A percentile compares a stretch with the other conserved stretches of the same genome.
Conservation (phyloP, 2,888 invertebrate genomes). For the Drosophila imparisetae region DNA sequence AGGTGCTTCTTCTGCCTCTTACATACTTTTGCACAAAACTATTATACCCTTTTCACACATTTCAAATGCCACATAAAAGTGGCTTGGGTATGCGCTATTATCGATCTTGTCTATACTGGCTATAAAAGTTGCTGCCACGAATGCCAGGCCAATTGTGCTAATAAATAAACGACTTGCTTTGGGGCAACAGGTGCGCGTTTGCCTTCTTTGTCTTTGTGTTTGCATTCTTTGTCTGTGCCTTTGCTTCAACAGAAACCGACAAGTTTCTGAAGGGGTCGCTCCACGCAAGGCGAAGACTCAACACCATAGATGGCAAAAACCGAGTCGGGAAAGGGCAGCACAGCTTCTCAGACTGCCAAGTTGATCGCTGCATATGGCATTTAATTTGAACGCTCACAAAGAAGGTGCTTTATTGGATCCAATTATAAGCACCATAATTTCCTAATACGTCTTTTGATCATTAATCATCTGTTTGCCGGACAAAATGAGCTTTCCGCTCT, state of each 20-base stretch:
- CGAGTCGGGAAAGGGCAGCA: slow-evolving; percentile 2
- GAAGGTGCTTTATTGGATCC: slow-evolving; percentile 15
- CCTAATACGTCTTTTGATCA: slow-evolving; percentile 17
- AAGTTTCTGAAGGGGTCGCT: slow-evolving; percentile 22
- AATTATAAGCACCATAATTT: slow-evolving; percentile 34
- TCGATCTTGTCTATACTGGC: slow-evolving; percentile 28
- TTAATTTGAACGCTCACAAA: slow-evolving; percentile 12
- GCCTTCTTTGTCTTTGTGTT: slow-evolving; percentile 6
- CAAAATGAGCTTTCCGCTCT: background rate
- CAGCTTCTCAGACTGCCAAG: slow-evolving; percentile 25
- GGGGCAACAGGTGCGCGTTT: slow-evolving; percentile 59
- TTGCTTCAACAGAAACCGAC: slow-evolving; percentile 11
- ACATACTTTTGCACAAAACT: background rate
- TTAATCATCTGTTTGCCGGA: slow-evolving; percentile 34
- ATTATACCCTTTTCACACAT: background rate
- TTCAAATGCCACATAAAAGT: slow-evolving; percentile 8
- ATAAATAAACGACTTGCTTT: slow-evolving; percentile 69
- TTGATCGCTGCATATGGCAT: slow-evolving; percentile 39
- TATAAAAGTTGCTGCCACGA: slow-evolving; percentile 35
- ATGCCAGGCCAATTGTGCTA: slow-evolving; percentile 67
- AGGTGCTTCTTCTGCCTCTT: background rate
- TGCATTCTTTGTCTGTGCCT: slow-evolving; percentile 5
- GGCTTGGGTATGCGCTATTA: slow-evolving; percentile 9
- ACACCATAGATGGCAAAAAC: slow-evolving; percentile 62
- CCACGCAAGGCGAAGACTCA: slow-evolving; percentile 42